These are phyloP conservation scores for Parazoanthus atlanticus DNA, from an alignment of 92 coral and sea anemone genomes.

Conservation along the genomic window DNA sequence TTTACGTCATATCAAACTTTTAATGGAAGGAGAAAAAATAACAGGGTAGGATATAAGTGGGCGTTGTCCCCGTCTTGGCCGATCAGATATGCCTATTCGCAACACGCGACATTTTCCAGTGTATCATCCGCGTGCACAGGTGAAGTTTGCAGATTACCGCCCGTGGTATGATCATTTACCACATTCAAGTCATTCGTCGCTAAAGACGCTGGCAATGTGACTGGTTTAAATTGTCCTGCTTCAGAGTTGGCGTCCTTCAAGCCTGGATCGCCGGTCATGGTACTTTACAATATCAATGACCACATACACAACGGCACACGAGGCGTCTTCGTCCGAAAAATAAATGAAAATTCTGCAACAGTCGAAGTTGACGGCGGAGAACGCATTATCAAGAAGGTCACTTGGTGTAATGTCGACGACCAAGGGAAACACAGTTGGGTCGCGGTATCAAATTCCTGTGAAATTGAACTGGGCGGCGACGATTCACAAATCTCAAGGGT, in stretches of 20 bases:
- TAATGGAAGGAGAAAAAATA: too few relatives aligned
- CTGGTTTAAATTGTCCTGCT: slow-evolving; percentile 31
- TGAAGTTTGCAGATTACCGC: too few relatives aligned
- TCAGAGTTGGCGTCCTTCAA: not conserved
- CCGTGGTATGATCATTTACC: too few relatives aligned
- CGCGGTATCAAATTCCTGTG: slow-evolving; percentile 25
- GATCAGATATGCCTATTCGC: too few relatives aligned
- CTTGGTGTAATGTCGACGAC: slow-evolving; percentile 26
- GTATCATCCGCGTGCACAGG: too few relatives aligned
- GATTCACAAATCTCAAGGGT: not conserved
- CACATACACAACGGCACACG: slow-evolving; percentile 35
- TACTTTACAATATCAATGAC: slow-evolving; percentile 33
- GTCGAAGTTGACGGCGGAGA: slow-evolving; percentile 31
- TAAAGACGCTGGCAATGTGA: not conserved
- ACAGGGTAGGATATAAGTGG: too few relatives aligned
- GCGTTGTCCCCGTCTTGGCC: too few relatives aligned
- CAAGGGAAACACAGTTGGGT: slow-evolving; percentile 26
- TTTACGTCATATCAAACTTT: too few relatives aligned
- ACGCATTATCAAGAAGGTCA: not conserved
- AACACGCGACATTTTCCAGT: too few relatives aligned
- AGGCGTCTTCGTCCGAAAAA: slow-evolving; percentile 18
- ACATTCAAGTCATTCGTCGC: not conserved
- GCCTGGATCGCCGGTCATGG: slow-evolving; percentile 34
- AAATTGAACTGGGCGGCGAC: slow-evolving; percentile 47
- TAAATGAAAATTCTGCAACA: not conserved